phyloP scores from a whole-genome alignment of 2,888 invertebrate genomes.

The Hermaeophaga mercurialis region DNA sequence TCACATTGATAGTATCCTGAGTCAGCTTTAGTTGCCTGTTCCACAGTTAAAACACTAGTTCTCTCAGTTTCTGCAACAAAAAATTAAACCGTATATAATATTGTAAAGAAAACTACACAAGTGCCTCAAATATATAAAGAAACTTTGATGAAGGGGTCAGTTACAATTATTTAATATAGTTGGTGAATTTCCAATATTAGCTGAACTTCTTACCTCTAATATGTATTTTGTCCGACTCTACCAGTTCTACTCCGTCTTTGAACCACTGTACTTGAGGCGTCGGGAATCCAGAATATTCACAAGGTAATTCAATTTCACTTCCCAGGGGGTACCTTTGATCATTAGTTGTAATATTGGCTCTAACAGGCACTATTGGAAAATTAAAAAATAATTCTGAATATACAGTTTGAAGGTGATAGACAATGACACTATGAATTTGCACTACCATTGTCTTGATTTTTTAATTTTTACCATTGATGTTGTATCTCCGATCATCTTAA shows the following conservation, averaged over 20 bases:
- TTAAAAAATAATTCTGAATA: constrained; percentile 1
- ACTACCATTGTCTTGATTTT: no score
- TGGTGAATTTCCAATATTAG: no score
- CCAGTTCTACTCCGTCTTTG: constrained; percentile 70
- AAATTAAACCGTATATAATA: constrained; percentile 27
- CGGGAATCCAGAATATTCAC: constrained; percentile 80
- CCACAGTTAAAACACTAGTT: constrained; percentile 55
- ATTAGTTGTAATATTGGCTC: constrained; percentile 66
- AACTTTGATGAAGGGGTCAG: no score
- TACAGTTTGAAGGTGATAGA: no score
- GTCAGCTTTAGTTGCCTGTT: constrained; percentile 68
- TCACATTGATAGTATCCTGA: constrained; percentile 83
- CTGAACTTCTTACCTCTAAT: constrained; percentile 69
- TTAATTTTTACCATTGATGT: no score
- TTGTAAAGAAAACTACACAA: no score
- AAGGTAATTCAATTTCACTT: constrained; percentile 71
- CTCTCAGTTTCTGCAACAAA: constrained; percentile 20
- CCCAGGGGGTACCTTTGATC: constrained; percentile 67
- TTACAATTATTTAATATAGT: no score
- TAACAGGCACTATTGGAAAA: constrained; percentile 65
- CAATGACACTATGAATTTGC: no score
- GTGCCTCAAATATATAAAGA: no score
- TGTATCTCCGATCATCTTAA: no score
- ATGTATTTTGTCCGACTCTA: constrained; percentile 63
- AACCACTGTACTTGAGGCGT: constrained; percentile 79